These are phyloP conservation scores for Nasonia giraulti DNA, from an alignment of 1,140 invertebrate species.

Conservation along the genomic window DNA sequence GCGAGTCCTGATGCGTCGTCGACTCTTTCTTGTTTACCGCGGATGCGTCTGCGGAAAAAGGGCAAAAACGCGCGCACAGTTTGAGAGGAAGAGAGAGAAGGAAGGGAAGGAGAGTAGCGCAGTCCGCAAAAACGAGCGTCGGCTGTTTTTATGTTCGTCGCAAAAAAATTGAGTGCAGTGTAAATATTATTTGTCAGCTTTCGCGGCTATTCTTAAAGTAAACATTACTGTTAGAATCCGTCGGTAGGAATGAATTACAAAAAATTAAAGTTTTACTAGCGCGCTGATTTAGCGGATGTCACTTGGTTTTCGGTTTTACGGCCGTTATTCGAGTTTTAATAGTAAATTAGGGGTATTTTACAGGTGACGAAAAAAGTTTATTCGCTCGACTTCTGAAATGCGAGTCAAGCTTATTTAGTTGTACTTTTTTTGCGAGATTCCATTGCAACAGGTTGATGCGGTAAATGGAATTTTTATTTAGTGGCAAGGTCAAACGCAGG, in stretches of 20 bases:
- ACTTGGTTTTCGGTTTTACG: background rate
- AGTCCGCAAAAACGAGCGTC: background rate
- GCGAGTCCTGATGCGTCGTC: background rate
- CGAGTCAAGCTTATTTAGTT: background rate
- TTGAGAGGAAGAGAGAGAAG: background rate
- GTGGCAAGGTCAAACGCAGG: too few species aligned
- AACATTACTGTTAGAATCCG: background rate
- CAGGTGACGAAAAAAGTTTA: background rate
- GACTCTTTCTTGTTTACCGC: constrained; percentile 5
- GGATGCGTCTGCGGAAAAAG: constrained; percentile 11
- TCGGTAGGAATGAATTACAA: background rate
- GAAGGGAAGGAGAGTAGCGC: background rate
- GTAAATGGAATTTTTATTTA: too few species aligned
- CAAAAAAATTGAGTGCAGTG: background rate
- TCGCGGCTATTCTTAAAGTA: background rate
- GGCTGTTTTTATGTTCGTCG: background rate
- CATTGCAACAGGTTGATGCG: too few species aligned
- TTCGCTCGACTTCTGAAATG: background rate
- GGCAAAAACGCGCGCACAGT: background rate
- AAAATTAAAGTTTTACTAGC: background rate
- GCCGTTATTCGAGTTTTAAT: background rate
- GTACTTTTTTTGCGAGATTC: background rate
- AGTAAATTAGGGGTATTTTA: background rate
- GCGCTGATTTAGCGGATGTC: background rate
- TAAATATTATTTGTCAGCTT: background rate